These are phyloP conservation scores for Microdon myrmicae DNA, from an alignment of 2,888 invertebrate genomes.

Conservation along the genomic window DNA sequence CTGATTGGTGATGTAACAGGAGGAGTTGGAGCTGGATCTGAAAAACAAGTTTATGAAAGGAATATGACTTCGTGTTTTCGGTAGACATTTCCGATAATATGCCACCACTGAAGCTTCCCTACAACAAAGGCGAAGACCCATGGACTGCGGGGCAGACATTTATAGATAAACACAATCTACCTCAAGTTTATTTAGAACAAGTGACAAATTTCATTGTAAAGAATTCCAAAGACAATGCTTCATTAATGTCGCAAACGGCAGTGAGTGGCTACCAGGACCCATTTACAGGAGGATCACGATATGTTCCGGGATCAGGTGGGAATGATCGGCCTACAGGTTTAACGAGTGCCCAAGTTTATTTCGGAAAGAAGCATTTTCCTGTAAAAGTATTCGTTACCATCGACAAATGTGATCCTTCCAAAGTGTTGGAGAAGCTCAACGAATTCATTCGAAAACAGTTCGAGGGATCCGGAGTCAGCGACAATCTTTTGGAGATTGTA, in stretches of 20 bases:
- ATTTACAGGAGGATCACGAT: conserved; percentile 75
- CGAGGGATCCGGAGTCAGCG: conserved; percentile 52
- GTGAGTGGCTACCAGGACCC: conserved; percentile 72
- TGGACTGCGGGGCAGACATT: conserved; percentile 92
- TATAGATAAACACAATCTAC: conserved; percentile 84
- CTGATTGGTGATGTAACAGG: conserved; percentile 92
- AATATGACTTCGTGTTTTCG: conserved; percentile 95
- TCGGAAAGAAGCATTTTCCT: conserved; percentile 67
- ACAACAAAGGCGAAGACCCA: conserved; percentile 89
- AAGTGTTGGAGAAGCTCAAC: conserved; percentile 77
- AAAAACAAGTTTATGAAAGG: conserved; percentile 81
- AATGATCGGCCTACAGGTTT: no score
- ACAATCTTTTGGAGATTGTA: conserved; percentile 66
- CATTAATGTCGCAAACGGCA: conserved; percentile 38
- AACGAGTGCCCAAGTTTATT: conserved; percentile 59
- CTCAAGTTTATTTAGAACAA: conserved; percentile 87
- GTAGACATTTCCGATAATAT: conserved; percentile 94
- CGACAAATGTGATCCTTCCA: conserved; percentile 80
- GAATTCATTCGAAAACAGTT: conserved; percentile 76
- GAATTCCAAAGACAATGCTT: conserved; percentile 70
- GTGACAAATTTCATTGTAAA: conserved; percentile 92
- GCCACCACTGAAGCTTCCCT: conserved; percentile 90
- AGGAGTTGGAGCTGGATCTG: conserved; percentile 73
- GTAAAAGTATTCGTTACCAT: conserved; percentile 73
- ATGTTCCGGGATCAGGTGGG: conserved; percentile 71